Conservation (phyloP, 2,888 invertebrate species). For the Timandra comae region DNA sequence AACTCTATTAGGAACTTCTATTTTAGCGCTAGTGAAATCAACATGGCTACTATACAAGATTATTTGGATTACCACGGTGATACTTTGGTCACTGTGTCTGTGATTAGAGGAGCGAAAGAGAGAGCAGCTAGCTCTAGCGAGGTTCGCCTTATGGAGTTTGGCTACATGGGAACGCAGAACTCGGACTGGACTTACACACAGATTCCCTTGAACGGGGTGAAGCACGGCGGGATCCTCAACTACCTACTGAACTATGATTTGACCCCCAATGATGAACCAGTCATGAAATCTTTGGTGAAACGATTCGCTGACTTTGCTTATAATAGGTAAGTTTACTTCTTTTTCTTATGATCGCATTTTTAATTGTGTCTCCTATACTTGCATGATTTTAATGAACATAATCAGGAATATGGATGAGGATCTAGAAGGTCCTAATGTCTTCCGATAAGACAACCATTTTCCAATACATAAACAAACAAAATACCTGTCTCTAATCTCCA, state of each 20-base stretch:
- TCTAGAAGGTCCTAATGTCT: too few species aligned
- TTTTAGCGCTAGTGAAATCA: slow-evolving; percentile 37
- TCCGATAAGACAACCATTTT: too few species aligned
- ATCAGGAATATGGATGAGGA: too few species aligned
- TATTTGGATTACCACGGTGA: slow-evolving; percentile 60
- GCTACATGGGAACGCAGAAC: slow-evolving; percentile 45
- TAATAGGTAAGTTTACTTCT: slow-evolving; percentile 48
- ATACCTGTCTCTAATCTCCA: too few species aligned
- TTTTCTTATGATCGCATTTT: too few species aligned
- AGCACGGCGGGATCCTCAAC: slow-evolving; percentile 53
- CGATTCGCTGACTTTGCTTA: slow-evolving; percentile 44
- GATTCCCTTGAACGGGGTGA: slow-evolving; percentile 47
- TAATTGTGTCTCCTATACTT: too few species aligned
- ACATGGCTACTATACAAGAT: slow-evolving; percentile 48
- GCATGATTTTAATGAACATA: too few species aligned
- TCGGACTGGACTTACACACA: slow-evolving; percentile 46
- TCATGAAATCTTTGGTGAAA: slow-evolving; percentile 32
- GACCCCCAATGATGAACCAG: slow-evolving; percentile 26
- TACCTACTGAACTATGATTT: slow-evolving; percentile 52
- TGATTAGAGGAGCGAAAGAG: slow-evolving; percentile 45
- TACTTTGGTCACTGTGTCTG: slow-evolving; percentile 43
- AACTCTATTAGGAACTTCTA: slow-evolving; percentile 44
- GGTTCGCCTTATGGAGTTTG: slow-evolving; percentile 52
- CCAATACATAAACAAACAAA: too few species aligned
- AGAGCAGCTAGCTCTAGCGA: slow-evolving; percentile 42